Evolutionary conservation across 2,797 vertebrate genomes (phyloP).

Genomic region (Phoeniculus purpureus): DNA sequence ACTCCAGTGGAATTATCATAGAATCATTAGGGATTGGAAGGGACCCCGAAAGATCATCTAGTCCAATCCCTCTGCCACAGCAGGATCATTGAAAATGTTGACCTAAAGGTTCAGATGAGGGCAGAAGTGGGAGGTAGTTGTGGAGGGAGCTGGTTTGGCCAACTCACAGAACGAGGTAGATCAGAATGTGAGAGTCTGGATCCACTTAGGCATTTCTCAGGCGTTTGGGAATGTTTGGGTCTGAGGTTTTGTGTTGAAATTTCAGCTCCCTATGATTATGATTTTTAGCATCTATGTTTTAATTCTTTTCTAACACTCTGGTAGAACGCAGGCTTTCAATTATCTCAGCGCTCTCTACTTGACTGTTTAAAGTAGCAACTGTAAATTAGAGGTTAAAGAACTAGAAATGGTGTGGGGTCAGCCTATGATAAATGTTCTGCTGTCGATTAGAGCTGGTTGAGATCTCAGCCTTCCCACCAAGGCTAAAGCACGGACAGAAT

Average conservation of each 20-base stretch:
- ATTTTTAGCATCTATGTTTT: slow-evolving; percentile 27
- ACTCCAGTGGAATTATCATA: background rate
- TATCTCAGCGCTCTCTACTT: background rate
- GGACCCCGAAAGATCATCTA: too few species aligned
- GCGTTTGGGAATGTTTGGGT: slow-evolving; percentile 15
- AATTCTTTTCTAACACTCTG: slow-evolving; percentile 32
- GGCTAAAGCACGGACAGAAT: background rate
- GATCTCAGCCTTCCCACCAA: background rate
- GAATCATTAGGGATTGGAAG: too few species aligned
- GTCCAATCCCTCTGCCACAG: too few species aligned
- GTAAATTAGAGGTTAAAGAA: background rate
- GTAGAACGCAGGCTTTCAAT: background rate
- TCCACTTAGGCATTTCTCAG: background rate
- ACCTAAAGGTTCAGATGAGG: background rate
- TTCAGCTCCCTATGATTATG: slow-evolving; percentile 13
- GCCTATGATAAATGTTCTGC: background rate
- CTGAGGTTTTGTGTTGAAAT: slow-evolving; percentile 33
- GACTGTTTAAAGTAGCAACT: background rate
- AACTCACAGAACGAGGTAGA: background rate
- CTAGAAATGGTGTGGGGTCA: background rate
- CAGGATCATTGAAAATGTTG: background rate
- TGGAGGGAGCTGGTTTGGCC: background rate
- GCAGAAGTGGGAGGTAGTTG: background rate
- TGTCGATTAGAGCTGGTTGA: background rate
- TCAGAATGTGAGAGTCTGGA: background rate